phyloP scores from a whole-genome alignment of 2,113 vertebrate species.

The Paramormyrops kingsleyae region DNA sequence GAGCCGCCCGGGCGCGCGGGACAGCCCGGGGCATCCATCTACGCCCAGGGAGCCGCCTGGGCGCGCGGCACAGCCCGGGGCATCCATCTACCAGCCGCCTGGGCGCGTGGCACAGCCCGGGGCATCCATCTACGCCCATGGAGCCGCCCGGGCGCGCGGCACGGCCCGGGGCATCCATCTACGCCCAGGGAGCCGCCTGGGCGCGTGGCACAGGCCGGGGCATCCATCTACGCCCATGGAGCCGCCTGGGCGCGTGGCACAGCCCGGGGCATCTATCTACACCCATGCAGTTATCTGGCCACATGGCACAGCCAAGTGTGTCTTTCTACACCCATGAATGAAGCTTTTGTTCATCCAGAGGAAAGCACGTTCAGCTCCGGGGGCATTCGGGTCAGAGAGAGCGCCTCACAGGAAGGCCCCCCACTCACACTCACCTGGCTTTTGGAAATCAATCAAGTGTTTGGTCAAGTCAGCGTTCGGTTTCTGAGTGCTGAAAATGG shows the following conservation, averaged over 20 bases:
- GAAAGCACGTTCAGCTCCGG: not conserved
- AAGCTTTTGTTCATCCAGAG: not conserved
- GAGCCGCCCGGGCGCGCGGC: not conserved
- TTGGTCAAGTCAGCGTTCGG: not conserved
- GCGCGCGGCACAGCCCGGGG: too few relatives aligned
- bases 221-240: not conserved
- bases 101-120: too few relatives aligned
- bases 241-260: not conserved
- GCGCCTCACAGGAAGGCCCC: not conserved
- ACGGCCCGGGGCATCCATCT: not conserved
- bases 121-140: not conserved
- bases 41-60: too few relatives aligned
- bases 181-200: not conserved
- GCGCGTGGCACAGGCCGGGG: not conserved
- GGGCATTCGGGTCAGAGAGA: not conserved
- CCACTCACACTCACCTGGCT: not conserved
- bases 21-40: not conserved
- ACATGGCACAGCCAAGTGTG: not conserved
- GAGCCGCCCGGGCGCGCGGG: not conserved
- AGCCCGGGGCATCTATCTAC: not conserved
- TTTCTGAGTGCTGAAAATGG: not conserved
- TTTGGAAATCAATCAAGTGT: not conserved
- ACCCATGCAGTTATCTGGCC: not conserved
- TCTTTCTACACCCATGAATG: conserved; percentile 9
- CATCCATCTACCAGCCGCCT: not conserved